These are phyloP conservation scores for Ferdinandea cuprea DNA, from an alignment of 2,888 invertebrate species.

Conservation along the genomic window DNA sequence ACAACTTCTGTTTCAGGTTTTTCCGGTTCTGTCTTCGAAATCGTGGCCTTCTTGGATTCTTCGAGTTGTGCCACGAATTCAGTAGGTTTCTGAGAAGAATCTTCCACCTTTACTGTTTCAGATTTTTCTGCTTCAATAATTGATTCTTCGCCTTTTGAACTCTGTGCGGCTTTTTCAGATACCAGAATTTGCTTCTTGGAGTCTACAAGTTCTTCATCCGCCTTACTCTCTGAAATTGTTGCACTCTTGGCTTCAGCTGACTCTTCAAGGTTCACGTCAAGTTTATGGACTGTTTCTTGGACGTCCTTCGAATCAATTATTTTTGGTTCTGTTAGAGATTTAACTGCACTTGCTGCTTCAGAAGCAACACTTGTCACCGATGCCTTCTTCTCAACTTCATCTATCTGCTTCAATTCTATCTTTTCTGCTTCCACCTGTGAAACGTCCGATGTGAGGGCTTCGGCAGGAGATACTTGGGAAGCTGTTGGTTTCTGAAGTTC, in stretches of 20 bases:
- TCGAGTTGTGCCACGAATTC: background rate
- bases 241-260: background rate
- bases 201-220: constrained; percentile 9
- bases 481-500: constrained; percentile 59
- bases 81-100: background rate
- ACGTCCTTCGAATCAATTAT: background rate
- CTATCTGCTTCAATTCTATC: constrained; percentile 7
- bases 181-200: constrained; percentile 14
- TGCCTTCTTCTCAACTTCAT: background rate
- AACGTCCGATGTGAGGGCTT: constrained; percentile 16
- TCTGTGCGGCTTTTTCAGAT: background rate
- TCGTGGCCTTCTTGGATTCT: constrained; percentile 2
- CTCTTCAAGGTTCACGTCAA: background rate
- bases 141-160: background rate
- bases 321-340: background rate
- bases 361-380: background rate
- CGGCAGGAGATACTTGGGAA: constrained; percentile 38
- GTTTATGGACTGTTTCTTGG: background rate
- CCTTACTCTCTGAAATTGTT: background rate
- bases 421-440: constrained; percentile 11
- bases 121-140: constrained; percentile 21
- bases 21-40: constrained; percentile 9
- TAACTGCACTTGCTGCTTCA: background rate
- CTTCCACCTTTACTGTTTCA: background rate
- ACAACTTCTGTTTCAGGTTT: constrained; percentile 1